These are phyloP conservation scores for Boloria euphrosyne DNA, from an alignment of 2,888 invertebrate genomes.

Conservation along the genomic window DNA sequence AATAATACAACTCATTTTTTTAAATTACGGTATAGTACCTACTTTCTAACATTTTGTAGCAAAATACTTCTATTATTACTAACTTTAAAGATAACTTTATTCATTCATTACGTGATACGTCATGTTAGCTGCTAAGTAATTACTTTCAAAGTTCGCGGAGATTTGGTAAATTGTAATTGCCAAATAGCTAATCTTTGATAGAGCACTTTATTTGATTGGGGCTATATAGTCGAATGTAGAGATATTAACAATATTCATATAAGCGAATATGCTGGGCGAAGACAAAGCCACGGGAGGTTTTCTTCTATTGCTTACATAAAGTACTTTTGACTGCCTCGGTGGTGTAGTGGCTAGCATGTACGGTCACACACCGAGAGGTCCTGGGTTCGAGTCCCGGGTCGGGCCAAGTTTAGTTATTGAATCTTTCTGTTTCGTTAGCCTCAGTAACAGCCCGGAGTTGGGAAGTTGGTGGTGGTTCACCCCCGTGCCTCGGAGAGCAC, in stretches of 20 bases:
- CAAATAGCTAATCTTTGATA: conserved; percentile 25
- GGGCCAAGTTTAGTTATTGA: too few relatives aligned
- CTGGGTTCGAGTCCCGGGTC: too few relatives aligned
- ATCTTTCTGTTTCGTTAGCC: too few relatives aligned
- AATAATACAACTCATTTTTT: too few relatives aligned
- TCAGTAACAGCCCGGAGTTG: too few relatives aligned
- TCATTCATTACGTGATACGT: conserved; percentile 1
- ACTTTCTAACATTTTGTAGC: background rate
- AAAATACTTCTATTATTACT: background rate
- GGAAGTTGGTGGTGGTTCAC: too few relatives aligned
- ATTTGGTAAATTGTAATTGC: conserved; percentile 23
- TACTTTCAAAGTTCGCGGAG: conserved; percentile 26
- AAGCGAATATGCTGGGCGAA: background rate
- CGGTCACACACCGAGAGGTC: too few relatives aligned
- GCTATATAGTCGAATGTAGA: conserved; percentile 15
- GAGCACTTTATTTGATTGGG: conserved; percentile 32
- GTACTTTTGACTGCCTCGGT: too few relatives aligned
- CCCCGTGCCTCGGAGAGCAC: too few relatives aligned
- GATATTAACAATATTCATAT: background rate
- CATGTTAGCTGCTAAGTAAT: conserved; percentile 21
- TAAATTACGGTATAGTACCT: background rate
- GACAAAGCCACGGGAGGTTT: background rate
- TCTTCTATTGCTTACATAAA: too few relatives aligned
- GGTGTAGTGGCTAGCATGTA: too few relatives aligned
- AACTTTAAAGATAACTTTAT: background rate